phyloP scores from a whole-genome alignment of 2,797 vertebrate genomes.

The Catostomus latipinnis region DNA sequence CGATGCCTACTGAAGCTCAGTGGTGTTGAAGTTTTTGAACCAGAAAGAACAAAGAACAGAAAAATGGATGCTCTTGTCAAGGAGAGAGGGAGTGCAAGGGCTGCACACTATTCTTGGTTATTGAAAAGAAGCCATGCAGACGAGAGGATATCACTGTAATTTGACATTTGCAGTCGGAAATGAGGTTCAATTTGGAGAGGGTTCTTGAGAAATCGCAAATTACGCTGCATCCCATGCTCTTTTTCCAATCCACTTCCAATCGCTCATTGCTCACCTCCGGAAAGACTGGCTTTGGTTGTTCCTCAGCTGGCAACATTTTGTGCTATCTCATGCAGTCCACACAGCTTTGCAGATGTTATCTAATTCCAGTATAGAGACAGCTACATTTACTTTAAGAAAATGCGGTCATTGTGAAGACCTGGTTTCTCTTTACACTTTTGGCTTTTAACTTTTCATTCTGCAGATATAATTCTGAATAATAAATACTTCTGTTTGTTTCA shows the following conservation, averaged over 20 bases:
- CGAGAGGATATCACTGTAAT: constrained; percentile 58
- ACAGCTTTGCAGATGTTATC: constrained; percentile 40
- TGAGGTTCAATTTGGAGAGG: constrained; percentile 65
- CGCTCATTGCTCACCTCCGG: constrained; percentile 58
- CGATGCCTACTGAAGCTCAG: constrained; percentile 52
- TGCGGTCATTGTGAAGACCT: not conserved
- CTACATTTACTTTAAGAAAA: constrained; percentile 15
- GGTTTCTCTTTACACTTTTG: not conserved
- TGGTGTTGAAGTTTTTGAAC: constrained; percentile 59
- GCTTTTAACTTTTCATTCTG: constrained; percentile 4
- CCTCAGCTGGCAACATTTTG: constrained; percentile 43
- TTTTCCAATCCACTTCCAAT: constrained; percentile 69
- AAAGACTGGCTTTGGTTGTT: constrained; percentile 59
- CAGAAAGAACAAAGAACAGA: constrained; percentile 62
- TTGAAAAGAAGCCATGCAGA: constrained; percentile 55
- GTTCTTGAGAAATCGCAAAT: constrained; percentile 66
- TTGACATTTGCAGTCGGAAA: constrained; percentile 62
- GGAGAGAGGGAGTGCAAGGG: constrained; percentile 38
- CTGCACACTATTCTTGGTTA: constrained; percentile 51
- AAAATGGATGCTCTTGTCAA: constrained; percentile 58
- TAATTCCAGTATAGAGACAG: constrained; percentile 19
- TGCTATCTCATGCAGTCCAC: constrained; percentile 41
- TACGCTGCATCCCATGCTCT: constrained; percentile 54
- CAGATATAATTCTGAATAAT: constrained; percentile 41
- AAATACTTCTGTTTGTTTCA: constrained; percentile 5